Evolutionary conservation across 2,888 invertebrate genomes (phyloP).

Genomic region (Agrotis ipsilon): DNA sequence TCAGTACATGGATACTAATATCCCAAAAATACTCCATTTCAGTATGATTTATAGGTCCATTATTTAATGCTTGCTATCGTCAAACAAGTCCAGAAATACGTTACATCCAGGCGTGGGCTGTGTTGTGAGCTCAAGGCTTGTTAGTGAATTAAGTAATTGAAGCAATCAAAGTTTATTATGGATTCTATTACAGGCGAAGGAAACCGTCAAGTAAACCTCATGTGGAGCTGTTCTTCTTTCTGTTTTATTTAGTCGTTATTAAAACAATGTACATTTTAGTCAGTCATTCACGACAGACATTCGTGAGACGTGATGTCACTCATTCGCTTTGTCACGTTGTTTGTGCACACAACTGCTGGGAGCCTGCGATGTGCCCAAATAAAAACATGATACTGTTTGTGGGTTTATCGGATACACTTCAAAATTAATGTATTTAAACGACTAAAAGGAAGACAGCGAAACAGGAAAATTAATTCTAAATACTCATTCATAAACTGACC

Average conservation of each 20-base stretch:
- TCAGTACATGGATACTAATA: background rate
- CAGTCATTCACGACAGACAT: conserved; percentile 70
- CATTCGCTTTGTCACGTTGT: conserved; percentile 80
- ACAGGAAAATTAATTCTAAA: conserved; percentile 61
- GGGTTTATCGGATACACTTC: conserved; percentile 72
- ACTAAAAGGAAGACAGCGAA: conserved; percentile 44
- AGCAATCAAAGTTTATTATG: conserved; percentile 78
- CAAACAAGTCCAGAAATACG: conserved; percentile 64
- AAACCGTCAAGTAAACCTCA: conserved; percentile 69
- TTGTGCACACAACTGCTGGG: conserved; percentile 76
- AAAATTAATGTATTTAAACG: conserved; percentile 47
- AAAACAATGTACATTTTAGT: conserved; percentile 64
- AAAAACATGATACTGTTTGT: conserved; percentile 83
- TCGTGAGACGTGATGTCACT: conserved; percentile 84
- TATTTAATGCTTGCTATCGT: conserved; percentile 54
- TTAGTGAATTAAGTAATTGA: conserved; percentile 81
- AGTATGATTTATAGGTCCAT: conserved; percentile 52
- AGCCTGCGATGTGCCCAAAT: conserved; percentile 76
- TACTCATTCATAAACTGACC: conserved; percentile 54
- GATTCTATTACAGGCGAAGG: conserved; percentile 61
- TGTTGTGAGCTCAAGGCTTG: conserved; percentile 69
- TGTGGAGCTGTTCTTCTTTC: conserved; percentile 35
- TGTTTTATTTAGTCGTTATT: conserved; percentile 38
- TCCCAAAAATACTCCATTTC: background rate
- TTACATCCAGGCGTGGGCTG: conserved; percentile 69